These are phyloP conservation scores for Pituophis catenifer DNA, from an alignment of 2,113 vertebrate genomes.

Conservation along the genomic window DNA sequence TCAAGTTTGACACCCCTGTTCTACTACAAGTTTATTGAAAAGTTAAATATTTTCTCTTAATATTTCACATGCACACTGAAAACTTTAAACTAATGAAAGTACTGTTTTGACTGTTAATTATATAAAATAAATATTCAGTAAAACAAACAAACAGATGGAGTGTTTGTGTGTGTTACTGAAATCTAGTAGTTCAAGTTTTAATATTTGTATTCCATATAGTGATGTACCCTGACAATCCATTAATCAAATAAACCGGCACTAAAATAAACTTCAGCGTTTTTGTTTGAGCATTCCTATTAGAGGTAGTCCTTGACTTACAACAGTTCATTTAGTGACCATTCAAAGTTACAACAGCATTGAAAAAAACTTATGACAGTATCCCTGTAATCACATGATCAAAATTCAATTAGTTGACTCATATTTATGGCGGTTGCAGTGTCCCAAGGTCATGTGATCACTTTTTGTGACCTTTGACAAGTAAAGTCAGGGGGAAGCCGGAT, in stretches of 20 bases:
- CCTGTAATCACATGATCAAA: not conserved
- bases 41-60: not conserved
- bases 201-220: not conserved
- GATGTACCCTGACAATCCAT: not conserved
- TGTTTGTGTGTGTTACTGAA: not conserved
- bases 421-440: not conserved
- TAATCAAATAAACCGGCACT: not conserved
- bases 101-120: not conserved
- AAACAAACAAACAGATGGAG: not conserved
- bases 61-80: not conserved
- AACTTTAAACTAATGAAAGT: not conserved
- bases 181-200: not conserved
- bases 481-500: not conserved
- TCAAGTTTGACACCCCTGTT: not conserved
- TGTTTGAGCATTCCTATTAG: not conserved
- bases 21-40: not conserved
- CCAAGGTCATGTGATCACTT: too few relatives aligned
- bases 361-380: not conserved
- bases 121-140: not conserved
- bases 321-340: not conserved
- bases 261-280: not conserved
- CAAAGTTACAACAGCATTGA: not conserved
- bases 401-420: not conserved
- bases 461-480: not conserved
- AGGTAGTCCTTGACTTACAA: not conserved